Conservation (phyloP, 2,113 vertebrate species). For the Thamnophis sirtalis region DNA sequence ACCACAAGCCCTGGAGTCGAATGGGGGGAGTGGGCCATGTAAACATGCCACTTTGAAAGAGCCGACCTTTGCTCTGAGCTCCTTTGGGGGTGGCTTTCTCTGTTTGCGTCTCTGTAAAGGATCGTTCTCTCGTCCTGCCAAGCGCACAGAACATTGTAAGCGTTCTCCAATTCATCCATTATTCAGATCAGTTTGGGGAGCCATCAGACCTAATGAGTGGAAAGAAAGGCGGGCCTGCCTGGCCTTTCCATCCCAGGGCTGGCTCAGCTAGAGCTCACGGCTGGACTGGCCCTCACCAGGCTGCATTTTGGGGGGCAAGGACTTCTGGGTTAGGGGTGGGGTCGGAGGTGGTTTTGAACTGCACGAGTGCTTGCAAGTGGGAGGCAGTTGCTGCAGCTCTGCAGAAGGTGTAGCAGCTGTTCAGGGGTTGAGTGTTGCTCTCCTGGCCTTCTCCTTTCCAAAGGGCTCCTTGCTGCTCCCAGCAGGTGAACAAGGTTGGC, state of each 20-base stretch:
- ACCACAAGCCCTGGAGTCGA: slow-evolving; percentile 54
- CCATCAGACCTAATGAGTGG: slow-evolving; percentile 77
- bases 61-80: slow-evolving; percentile 70
- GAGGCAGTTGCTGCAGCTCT: neutral
- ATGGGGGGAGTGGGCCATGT: slow-evolving; percentile 58
- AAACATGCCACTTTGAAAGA: slow-evolving; percentile 71
- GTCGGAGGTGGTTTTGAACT: neutral
- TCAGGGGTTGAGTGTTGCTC: neutral
- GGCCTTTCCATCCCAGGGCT: slow-evolving; percentile 59
- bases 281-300: neutral
- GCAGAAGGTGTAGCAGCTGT: neutral
- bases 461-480: too few relatives aligned
- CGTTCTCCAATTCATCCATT: slow-evolving; percentile 75
- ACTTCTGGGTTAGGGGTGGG: too few relatives aligned
- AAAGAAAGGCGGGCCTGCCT: slow-evolving; percentile 45
- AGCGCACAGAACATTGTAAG: slow-evolving; percentile 69
- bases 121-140: slow-evolving; percentile 55
- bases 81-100: slow-evolving; percentile 60
- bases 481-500: neutral
- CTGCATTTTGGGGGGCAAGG: neutral
- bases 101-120: slow-evolving; percentile 69
- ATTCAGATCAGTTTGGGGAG: slow-evolving; percentile 77
- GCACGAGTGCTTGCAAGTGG: neutral
- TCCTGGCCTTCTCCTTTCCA: neutral
- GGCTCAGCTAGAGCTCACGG: slow-evolving; percentile 54